Base-by-base conservation (phyloP, 2,888 invertebrate species). In the Eupithecia insigniata region DNA sequence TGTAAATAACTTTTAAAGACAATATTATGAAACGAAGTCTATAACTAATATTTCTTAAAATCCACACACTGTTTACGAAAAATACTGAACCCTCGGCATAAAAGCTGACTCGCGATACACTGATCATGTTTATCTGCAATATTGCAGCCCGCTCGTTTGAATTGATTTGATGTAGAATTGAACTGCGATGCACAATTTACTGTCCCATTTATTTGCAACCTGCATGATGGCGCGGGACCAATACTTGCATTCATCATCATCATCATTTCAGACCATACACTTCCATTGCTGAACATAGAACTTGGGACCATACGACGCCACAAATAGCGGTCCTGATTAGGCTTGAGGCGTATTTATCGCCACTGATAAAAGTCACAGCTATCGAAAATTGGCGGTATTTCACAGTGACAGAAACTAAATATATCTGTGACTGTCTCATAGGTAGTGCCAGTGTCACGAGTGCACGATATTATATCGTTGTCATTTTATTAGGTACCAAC, bases 41-140 rank as follows among this genome's bases (percentile, higher is more conserved):
- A 16, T 14, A 18, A 43, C 0, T 16, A 39, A 1, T 43, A 43
- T 43, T 43, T n/a, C n/a, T 18, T 43, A 5, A 14, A n/a, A 43
- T n/a, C 6, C n/a, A 7, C 7, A 43, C 43, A 43, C 18, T n/a
- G 7, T n/a, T 43, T 7, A 60, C 2, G 18, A 30, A 30, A 18
- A 18, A 7, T 30, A 60, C 28, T 14, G 60, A 60, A 60, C 30
- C 60, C 60, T 30, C 18, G 0, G 18, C 18, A 30, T 30, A 30
- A 30, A 60, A 30, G 30, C 3, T 18, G n/a, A 30, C 30, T 30
- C 60, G 8, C 60, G 16, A 4, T 16, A 10, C 46, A 55, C 55
- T 30, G 60, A 30, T 30, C 30, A 22, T 84, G 82, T 82, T 81
- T 77, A 71, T 72, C 69, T 72, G 70, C 67, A 73, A 70, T 75